phyloP scores from a whole-genome alignment of 2,113 vertebrate genomes.

The Scytalopus superciliaris region DNA sequence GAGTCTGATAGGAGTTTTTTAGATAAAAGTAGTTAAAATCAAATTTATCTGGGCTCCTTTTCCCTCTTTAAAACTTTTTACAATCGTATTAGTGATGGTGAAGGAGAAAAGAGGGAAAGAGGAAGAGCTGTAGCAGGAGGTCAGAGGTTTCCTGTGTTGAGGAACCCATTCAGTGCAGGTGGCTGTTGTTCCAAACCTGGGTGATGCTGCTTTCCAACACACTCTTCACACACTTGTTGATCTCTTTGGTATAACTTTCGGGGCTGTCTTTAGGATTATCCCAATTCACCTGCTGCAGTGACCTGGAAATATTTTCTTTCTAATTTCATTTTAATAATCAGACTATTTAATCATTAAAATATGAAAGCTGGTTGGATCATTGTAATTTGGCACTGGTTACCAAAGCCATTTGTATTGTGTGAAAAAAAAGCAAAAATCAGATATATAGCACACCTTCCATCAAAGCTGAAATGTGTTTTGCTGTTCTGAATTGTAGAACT shows the following conservation, averaged over 20 bases:
- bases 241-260: neutral
- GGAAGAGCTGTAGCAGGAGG: neutral
- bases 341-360: neutral
- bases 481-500: neutral
- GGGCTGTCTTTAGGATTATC: neutral
- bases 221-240: neutral
- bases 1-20: neutral
- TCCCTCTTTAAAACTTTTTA: neutral
- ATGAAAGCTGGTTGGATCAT: neutral
- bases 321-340: neutral
- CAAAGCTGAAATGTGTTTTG: neutral
- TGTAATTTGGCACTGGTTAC: neutral
- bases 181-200: neutral
- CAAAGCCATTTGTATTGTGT: neutral
- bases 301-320: neutral
- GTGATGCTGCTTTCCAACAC: neutral
- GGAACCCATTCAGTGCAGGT: neutral
- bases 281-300: neutral
- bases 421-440: neutral
- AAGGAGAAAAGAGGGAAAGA: neutral
- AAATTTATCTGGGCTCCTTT: neutral
- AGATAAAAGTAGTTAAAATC: slow-evolving; percentile 51
- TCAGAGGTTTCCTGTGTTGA: neutral
- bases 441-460: fast-evolving
- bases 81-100: neutral